Conservation (phyloP, 1,140 invertebrate species). For the Solenopsis fugax region DNA sequence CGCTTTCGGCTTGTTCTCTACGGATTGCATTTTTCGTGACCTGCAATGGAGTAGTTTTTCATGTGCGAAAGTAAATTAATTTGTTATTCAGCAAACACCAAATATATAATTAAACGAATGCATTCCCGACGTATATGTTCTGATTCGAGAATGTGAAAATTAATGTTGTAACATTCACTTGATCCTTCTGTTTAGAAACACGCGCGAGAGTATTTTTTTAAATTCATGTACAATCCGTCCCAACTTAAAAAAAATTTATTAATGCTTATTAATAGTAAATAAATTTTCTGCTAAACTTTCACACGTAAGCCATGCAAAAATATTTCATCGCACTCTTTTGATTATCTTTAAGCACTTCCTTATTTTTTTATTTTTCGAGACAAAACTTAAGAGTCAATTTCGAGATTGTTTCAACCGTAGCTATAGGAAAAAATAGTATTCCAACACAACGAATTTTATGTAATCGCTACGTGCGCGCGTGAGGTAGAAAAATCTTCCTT, state of each 20-base stretch:
- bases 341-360: background rate
- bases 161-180: background rate
- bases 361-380: background rate
- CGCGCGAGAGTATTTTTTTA: background rate
- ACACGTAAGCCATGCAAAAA: background rate
- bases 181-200: background rate
- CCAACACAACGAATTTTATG: background rate
- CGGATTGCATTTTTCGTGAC: background rate
- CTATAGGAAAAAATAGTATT: background rate
- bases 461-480: background rate
- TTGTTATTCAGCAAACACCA: background rate
- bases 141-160: background rate
- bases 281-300: background rate
- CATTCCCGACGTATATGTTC: background rate
- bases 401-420: background rate
- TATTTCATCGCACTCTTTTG: background rate
- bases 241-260: background rate
- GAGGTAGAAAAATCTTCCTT: background rate
- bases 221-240: background rate
- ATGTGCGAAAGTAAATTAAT: constrained; percentile 34
- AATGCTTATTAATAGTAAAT: background rate
- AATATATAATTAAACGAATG: background rate
- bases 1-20: constrained; percentile 11
- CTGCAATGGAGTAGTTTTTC: background rate
- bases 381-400: background rate